Percentiles rank a stretch among this genome's conserved stretches.
phyloP scores from a whole-genome alignment of 2,888 invertebrate species.

The Harpagoxenus sublaevis region DNA sequence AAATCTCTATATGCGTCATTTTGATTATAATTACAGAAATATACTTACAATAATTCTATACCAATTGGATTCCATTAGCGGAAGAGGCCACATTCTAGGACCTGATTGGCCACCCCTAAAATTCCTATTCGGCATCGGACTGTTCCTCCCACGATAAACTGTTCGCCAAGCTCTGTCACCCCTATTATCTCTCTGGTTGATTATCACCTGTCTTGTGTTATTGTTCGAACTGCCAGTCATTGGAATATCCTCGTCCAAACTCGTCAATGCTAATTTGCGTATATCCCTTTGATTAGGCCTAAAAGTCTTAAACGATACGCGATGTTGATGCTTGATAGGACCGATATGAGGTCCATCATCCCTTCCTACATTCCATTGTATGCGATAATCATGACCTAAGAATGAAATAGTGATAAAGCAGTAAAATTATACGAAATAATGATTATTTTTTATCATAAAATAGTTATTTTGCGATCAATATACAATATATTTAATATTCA shows the following conservation, averaged over 20 bases:
- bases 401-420: not conserved
- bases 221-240: slow-evolving; percentile 79
- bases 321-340: slow-evolving; percentile 73
- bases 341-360: slow-evolving; percentile 55
- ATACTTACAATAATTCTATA: slow-evolving; percentile 89
- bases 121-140: slow-evolving; percentile 75
- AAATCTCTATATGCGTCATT: not conserved
- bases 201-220: slow-evolving; percentile 72
- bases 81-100: slow-evolving; percentile 49
- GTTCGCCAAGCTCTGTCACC: slow-evolving; percentile 40
- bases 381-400: slow-evolving; percentile 80
- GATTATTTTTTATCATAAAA: not conserved
- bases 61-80: slow-evolving; percentile 87
- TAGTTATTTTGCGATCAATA: not conserved
- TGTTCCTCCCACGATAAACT: slow-evolving; percentile 76
- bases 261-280: slow-evolving; percentile 65
- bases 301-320: slow-evolving; percentile 81
- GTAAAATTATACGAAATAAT: not conserved
- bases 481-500: not conserved
- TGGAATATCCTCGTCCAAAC: slow-evolving; percentile 79
- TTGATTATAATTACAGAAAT: not conserved
- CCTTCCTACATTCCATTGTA: slow-evolving; percentile 48
- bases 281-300: slow-evolving; percentile 62
- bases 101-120: slow-evolving; percentile 62
- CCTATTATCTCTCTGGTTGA: slow-evolving; percentile 67